phyloP scores from a whole-genome alignment of 2,888 invertebrate species.

The Tinea trinotella region DNA sequence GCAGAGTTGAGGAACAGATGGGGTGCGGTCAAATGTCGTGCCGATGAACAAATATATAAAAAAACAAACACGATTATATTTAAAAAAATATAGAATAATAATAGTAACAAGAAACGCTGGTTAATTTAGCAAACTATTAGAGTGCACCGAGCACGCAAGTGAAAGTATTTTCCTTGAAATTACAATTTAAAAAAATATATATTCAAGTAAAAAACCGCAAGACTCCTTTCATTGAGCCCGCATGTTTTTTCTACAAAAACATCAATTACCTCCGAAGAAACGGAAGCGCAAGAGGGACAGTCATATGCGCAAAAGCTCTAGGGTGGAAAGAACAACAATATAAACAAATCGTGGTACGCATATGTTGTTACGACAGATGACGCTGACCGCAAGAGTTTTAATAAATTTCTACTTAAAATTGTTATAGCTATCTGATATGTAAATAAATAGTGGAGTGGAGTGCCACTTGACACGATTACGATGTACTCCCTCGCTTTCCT shows the following conservation, averaged over 20 bases:
- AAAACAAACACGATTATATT: no score
- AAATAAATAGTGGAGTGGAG: constrained; percentile 6
- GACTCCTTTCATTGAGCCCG: constrained; percentile 61
- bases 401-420: background rate
- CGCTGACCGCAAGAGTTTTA: constrained; percentile 38
- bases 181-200: constrained; percentile 25
- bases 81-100: background rate
- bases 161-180: background rate
- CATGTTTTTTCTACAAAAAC: constrained; percentile 60
- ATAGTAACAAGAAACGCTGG: no score
- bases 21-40: no score
- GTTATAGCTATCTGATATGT: constrained; percentile 9
- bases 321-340: constrained; percentile 35
- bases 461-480: no score
- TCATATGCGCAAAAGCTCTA: constrained; percentile 13
- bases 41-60: no score
- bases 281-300: constrained; percentile 31
- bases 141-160: no score
- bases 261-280: constrained; percentile 47
- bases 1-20: no score
- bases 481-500: no score
- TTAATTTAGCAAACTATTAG: background rate
- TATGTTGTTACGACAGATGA: constrained; percentile 65
- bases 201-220: constrained; percentile 30
- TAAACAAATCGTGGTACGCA: constrained; percentile 60